These are phyloP conservation scores for Drosophila formosana DNA, from an alignment of 2,888 invertebrate species.

Conservation along the genomic window DNA sequence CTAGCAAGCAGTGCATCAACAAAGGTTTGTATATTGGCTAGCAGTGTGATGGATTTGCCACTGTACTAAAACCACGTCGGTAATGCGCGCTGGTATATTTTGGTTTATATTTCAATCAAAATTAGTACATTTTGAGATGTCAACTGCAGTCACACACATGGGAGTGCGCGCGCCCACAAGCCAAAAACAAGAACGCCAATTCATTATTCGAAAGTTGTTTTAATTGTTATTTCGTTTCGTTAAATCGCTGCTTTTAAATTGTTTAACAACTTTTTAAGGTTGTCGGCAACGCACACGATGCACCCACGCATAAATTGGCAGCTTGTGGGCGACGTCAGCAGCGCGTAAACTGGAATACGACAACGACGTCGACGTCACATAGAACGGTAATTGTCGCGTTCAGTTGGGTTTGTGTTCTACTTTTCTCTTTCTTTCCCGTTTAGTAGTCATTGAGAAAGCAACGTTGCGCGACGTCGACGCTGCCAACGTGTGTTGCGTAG, in stretches of 20 bases:
- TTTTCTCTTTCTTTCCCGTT: conserved; percentile 48
- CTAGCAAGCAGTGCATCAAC: neutral
- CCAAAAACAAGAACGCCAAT: neutral
- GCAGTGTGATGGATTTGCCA: neutral
- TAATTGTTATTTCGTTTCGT: neutral
- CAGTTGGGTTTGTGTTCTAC: conserved; percentile 53
- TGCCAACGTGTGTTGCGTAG: conserved; percentile 45
- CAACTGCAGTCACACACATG: neutral
- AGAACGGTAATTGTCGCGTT: conserved; percentile 60
- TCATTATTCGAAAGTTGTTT: neutral
- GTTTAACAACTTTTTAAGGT: neutral
- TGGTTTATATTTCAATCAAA: neutral
- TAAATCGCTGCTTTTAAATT: neutral
- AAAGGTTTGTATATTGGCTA: conserved; percentile 11
- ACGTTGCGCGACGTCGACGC: conserved; percentile 59
- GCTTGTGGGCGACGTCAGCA: conserved; percentile 10
- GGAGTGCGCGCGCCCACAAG: conserved; percentile 2
- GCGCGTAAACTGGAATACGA: conserved; percentile 42
- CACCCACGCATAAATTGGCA: neutral
- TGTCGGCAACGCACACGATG: neutral
- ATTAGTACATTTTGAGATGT: neutral
- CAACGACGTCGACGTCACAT: conserved; percentile 20
- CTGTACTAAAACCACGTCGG: neutral
- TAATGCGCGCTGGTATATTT: neutral
- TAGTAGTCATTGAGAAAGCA: conserved; percentile 67